phyloP scores from a whole-genome alignment of 2,888 invertebrate species.

The Suillia variegata region DNA sequence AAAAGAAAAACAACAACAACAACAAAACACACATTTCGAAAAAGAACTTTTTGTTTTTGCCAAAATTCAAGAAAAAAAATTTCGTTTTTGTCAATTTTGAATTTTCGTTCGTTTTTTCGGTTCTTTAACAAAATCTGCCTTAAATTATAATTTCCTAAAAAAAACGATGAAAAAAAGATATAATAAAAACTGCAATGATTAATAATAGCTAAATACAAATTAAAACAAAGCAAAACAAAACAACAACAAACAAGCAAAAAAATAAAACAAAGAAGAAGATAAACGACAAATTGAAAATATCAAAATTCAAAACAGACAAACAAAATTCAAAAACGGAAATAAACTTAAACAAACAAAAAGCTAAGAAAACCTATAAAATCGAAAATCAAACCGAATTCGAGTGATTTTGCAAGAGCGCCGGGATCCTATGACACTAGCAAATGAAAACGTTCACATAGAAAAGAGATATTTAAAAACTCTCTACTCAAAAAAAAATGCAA shows the following conservation, averaged over 20 bases:
- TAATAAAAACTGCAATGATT: conserved; percentile 14
- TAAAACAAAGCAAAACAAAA: conserved; percentile 11
- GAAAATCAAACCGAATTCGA: neutral
- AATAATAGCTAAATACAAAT: neutral
- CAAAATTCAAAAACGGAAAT: conserved; percentile 23
- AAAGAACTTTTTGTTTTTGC: too few relatives aligned
- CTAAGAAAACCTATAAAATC: too few relatives aligned
- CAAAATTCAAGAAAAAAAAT: neutral
- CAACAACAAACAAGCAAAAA: conserved; percentile 16
- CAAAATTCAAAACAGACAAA: conserved; percentile 25
- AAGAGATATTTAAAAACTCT: too few relatives aligned
- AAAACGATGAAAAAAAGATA: conserved; percentile 22
- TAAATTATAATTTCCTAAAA: conserved; percentile 64
- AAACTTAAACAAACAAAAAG: conserved; percentile 24
- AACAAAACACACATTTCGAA: conserved; percentile 1
- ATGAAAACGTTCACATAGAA: too few relatives aligned
- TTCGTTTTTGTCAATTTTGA: neutral
- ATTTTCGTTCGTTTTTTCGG: conserved; percentile 55
- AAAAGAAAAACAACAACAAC: neutral
- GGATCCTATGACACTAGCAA: too few relatives aligned
- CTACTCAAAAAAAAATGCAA: too few relatives aligned
- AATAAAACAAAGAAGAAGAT: conserved; percentile 18
- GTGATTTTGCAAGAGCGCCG: neutral
- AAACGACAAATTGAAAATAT: too few relatives aligned
- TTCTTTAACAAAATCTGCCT: conserved; percentile 70